phyloP scores from a whole-genome alignment of 2,888 invertebrate species.

The Pterostichus niger region DNA sequence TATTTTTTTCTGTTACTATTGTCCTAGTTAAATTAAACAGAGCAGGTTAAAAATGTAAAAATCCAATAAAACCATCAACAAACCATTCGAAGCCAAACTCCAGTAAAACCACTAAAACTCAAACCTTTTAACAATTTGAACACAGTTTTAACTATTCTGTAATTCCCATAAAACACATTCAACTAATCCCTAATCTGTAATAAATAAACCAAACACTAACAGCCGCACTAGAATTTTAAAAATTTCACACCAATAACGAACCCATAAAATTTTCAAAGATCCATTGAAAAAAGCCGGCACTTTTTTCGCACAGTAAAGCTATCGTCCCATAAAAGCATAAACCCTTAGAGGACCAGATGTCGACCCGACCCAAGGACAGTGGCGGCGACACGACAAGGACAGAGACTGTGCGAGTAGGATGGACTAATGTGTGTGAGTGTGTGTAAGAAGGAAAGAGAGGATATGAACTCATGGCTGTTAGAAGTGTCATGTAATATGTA shows the following conservation, averaged over 20 bases:
- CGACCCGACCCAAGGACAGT: constrained; percentile 6
- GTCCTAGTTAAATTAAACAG: too few species aligned
- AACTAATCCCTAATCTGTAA: constrained; percentile 22
- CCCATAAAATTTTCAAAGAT: constrained; percentile 38
- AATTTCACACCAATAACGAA: constrained; percentile 21
- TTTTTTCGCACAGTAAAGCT: constrained; percentile 11
- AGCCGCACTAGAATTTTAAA: constrained; percentile 12
- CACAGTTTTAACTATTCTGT: neutral
- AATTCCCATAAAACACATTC: constrained; percentile 27
- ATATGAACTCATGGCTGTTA: constrained; percentile 58
- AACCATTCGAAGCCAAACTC: neutral
- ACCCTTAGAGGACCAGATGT: constrained; percentile 42
- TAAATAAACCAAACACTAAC: constrained; percentile 10
- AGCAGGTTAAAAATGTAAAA: neutral
- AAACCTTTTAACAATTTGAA: constrained; percentile 9
- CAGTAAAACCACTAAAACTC: neutral
- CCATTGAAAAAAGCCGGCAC: constrained; percentile 10
- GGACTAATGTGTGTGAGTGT: neutral
- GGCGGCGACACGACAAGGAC: neutral
- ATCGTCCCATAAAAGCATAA: constrained; percentile 37
- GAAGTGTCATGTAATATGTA: constrained; percentile 72
- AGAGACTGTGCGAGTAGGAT: neutral
- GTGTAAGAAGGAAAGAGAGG: constrained; percentile 8
- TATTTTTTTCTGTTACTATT: too few species aligned
- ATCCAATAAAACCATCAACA: neutral